Conservation (phyloP, 2,888 invertebrate species). For the Vannuccia rotundouncinata region DNA sequence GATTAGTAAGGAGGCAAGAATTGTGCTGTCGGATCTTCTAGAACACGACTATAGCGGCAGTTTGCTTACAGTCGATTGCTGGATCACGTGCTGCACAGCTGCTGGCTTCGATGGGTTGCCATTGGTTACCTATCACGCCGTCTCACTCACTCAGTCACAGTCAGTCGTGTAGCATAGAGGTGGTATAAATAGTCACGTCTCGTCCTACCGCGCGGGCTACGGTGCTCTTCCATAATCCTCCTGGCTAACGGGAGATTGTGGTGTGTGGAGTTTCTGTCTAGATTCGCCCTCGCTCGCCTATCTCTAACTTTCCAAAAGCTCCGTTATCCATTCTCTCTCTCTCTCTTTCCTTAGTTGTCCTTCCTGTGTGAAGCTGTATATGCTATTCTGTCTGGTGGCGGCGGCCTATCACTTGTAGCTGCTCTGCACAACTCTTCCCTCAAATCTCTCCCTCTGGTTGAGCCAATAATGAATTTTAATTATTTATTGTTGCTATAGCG, state of each 20-base stretch:
- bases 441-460: not conserved
- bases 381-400: not conserved
- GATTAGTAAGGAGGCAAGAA: too few species aligned
- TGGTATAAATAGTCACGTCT: too few species aligned
- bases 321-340: not conserved
- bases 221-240: too few species aligned
- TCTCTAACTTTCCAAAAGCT: not conserved
- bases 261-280: too few species aligned
- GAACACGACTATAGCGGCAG: too few species aligned
- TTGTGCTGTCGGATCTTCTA: too few species aligned
- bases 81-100: conserved; percentile 15
- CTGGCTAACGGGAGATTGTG: too few species aligned
- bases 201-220: too few species aligned
- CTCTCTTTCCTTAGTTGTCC: not conserved
- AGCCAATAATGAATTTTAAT: not conserved
- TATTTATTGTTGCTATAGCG: not conserved
- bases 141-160: too few species aligned
- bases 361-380: not conserved
- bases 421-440: not conserved
- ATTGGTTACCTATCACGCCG: too few species aligned
- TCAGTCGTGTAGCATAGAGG: too few species aligned
- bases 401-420: not conserved
- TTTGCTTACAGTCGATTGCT: not conserved
- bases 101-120: too few species aligned
- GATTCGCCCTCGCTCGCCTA: not conserved